Evolutionary conservation across 1,140 invertebrate genomes (phyloP), one percentile per base, ranked within the genome.

Genomic region (Polypedilum pembai): DNA sequence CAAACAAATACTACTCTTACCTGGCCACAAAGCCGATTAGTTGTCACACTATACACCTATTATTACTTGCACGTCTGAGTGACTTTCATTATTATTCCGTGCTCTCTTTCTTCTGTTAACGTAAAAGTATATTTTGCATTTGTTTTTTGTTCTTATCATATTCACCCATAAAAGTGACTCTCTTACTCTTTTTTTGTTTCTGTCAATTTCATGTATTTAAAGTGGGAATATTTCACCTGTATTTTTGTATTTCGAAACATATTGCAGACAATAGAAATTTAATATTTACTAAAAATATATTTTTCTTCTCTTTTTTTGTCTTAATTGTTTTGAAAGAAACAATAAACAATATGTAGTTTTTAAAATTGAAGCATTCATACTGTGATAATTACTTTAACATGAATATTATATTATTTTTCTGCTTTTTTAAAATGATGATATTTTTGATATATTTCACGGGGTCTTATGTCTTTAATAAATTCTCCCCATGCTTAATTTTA

Each of bases 241-340:
- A 56, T n/a, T 56, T 56, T n/a, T 56, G 12, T n/a, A 56, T n/a
- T n/a, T 56, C 15, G 45, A 56, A 56, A 56, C 45, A 56, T 56
- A n/a, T 56, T 56, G n/a, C 45, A 56, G 45, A 56, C 45, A 56
- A 56, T 56, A 56, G 45, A 56, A 56, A 56, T 56, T 56, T 56
- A 56, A 56, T 56, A 56, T 56, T 0, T 56, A 12, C 12, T 56
- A 12, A 56, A 56, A 12, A 56, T 33, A 33, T 33, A 3, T 33
- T 33, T 33, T 33, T 33, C 24, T n/a, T 33, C 24, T 33, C 5
- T 33, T 33, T 33, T 33, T 33, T 33, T 1, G 1, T 33, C 5
- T 33, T 3, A 33, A 1, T 33, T 33, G 1, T 33, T 33, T 33
- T 33, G 5, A 33, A 33, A 33, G 24, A 33, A 33, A 5, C 24